phyloP scores from a whole-genome alignment of 2,888 invertebrate genomes.

The Eupeodes luniger region DNA sequence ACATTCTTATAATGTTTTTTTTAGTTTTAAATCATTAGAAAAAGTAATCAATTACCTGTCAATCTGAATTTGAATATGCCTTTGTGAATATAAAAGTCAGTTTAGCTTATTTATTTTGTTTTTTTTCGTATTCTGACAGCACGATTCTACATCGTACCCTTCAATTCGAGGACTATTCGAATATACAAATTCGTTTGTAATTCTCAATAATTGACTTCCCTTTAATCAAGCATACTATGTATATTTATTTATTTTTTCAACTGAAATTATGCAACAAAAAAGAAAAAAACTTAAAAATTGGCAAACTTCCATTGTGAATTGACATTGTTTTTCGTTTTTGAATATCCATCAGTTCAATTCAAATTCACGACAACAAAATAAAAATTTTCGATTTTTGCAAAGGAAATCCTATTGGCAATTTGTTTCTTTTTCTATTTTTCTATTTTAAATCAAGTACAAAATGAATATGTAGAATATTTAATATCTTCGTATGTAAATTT shows the following conservation, averaged over 20 bases:
- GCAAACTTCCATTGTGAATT: slow-evolving; percentile 22
- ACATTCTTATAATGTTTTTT: no score
- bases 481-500: not conserved
- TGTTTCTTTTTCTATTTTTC: not conserved
- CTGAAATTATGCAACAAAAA: slow-evolving; percentile 3
- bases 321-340: slow-evolving; percentile 3
- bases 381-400: not conserved
- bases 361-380: not conserved
- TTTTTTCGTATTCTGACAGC: no score
- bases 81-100: no score
- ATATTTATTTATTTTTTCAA: not conserved
- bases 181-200: not conserved
- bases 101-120: no score
- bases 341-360: not conserved
- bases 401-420: slow-evolving; percentile 14
- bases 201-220: not conserved
- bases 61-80: no score
- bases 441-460: slow-evolving; percentile 19
- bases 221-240: not conserved
- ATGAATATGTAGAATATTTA: not conserved
- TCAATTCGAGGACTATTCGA: no score
- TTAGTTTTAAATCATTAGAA: no score
- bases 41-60: no score
- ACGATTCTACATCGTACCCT: no score
- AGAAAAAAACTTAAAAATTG: not conserved